phyloP scores from a whole-genome alignment of 1,140 invertebrate species.

The Zelostemma sp. region DNA sequence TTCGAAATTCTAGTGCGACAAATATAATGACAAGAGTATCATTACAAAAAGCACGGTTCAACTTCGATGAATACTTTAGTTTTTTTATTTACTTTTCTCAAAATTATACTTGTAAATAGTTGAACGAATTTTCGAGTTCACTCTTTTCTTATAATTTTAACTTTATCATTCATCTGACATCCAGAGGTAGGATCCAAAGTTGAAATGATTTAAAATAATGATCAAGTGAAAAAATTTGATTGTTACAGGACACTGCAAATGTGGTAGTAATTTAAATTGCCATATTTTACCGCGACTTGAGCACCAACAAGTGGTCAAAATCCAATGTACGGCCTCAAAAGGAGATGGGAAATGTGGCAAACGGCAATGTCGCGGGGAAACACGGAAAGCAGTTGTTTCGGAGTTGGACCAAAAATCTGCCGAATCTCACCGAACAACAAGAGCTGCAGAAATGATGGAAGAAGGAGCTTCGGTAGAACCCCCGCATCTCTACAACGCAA shows the following conservation, averaged over 20 bases:
- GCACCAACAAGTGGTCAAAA: conserved; percentile 4
- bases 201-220: too few species aligned
- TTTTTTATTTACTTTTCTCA: too few species aligned
- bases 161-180: too few species aligned
- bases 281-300: neutral
- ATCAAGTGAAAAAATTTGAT: too few species aligned
- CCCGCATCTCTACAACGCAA: conserved; percentile 5
- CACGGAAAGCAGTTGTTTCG: neutral
- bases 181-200: too few species aligned
- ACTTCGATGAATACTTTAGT: too few species aligned
- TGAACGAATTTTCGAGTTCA: too few species aligned
- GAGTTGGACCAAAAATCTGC: conserved; percentile 3
- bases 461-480: conserved; percentile 2
- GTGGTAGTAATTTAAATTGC: conserved; percentile 7
- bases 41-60: too few species aligned
- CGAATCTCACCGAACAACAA: neutral
- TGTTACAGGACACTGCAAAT: conserved; percentile 17
- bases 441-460: conserved; percentile 4
- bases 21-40: too few species aligned
- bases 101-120: too few species aligned
- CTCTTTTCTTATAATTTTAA: too few species aligned
- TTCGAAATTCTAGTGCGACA: too few species aligned
- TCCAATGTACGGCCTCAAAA: neutral
- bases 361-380: conserved; percentile 6
- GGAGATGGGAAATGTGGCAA: conserved; percentile 9